These are phyloP conservation scores for Meteorus colon DNA, from an alignment of 2,888 invertebrate genomes.

Conservation along the genomic window DNA sequence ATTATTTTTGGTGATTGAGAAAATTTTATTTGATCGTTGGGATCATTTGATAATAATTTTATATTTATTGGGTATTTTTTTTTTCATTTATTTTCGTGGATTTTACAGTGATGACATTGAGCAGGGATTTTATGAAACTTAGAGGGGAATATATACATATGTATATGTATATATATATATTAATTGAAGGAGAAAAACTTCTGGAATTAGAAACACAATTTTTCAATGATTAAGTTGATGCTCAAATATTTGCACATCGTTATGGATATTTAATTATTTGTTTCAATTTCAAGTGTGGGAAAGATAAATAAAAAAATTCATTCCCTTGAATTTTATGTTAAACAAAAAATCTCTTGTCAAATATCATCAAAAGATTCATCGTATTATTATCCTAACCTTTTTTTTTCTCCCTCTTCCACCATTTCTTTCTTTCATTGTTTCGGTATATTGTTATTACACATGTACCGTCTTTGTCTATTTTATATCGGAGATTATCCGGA, in stretches of 20 bases:
- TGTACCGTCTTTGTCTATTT: background rate
- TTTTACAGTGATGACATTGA: too few relatives aligned
- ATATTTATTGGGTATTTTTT: too few relatives aligned
- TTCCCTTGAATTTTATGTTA: background rate
- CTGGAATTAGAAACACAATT: too few relatives aligned
- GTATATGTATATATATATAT: too few relatives aligned
- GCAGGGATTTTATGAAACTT: too few relatives aligned
- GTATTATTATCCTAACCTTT: background rate
- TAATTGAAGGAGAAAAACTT: too few relatives aligned
- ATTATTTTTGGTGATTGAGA: too few relatives aligned
- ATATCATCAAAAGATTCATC: background rate
- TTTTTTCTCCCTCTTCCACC: background rate
- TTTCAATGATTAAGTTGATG: too few relatives aligned
- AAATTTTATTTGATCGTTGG: background rate
- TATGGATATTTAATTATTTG: too few relatives aligned
- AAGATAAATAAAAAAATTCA: background rate
- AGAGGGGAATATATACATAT: too few relatives aligned
- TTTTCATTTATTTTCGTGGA: too few relatives aligned
- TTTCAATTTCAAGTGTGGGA: background rate
- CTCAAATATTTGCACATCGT: too few relatives aligned
- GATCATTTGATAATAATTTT: background rate
- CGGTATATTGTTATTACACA: slow-evolving; percentile 6
- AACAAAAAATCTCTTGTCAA: background rate
- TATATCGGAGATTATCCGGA: slow-evolving; percentile 25
- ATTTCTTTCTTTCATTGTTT: slow-evolving; percentile 10